Conservation (phyloP, 2,888 invertebrate genomes). For the Brachypalpus laphriformis region DNA sequence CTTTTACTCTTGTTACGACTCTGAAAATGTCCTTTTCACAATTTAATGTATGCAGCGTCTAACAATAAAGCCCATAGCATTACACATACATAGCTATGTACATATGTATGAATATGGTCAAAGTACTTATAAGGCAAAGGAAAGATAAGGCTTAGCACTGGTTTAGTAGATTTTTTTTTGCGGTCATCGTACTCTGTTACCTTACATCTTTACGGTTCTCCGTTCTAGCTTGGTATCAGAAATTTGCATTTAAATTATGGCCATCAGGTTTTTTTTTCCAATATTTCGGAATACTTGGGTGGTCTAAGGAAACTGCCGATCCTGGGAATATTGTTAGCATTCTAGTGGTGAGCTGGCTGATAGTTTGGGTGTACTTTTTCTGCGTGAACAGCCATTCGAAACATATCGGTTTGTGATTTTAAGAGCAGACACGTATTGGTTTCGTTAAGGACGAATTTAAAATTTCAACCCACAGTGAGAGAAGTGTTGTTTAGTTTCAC, state of each 20-base stretch:
- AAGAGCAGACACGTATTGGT: background rate
- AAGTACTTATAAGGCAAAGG: conserved; percentile 12
- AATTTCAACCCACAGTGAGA: background rate
- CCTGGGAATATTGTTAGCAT: conserved; percentile 19
- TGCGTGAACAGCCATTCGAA: conserved; percentile 30
- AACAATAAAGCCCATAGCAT: conserved; percentile 3
- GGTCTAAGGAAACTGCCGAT: background rate
- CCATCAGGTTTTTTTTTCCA: background rate
- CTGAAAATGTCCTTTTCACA: background rate
- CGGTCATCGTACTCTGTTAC: conserved; percentile 5
- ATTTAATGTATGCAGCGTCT: background rate
- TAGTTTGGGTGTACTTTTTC: background rate
- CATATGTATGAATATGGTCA: background rate
- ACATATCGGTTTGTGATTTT: conserved; percentile 40
- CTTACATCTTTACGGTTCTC: conserved; percentile 2
- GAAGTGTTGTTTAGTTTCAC: background rate
- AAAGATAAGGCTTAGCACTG: conserved; percentile 22
- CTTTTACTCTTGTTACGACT: background rate
- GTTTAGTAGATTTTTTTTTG: conserved; percentile 1
- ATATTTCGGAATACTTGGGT: conserved; percentile 14
- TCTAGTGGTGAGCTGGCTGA: background rate
- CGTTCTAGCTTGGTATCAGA: background rate
- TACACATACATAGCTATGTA: background rate
- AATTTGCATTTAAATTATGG: conserved; percentile 46
- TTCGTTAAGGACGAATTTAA: background rate